Evolutionary conservation across 2,797 vertebrate species (phyloP), one percentile per base, ranked within the genome.

Genomic region (Lacerta viridis): DNA sequence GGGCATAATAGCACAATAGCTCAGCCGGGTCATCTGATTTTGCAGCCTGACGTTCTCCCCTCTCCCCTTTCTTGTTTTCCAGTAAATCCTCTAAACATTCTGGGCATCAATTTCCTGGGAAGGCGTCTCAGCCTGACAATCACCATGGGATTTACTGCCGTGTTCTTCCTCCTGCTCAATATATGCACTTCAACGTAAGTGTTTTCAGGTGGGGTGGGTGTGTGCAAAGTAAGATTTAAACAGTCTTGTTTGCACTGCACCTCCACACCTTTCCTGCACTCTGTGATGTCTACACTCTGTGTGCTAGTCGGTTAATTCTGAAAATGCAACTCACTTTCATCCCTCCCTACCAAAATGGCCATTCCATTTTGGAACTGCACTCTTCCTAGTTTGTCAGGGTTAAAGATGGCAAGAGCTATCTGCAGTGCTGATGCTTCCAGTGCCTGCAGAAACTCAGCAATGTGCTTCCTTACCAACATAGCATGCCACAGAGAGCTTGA

Each of bases 71-170:
- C n/a, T 39, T 89, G 33, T 15, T 88, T 88, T 90, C 84, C 88
- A 99, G 99, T 99, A 93, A 97, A 98, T 84, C 99, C 98, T 5
- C 33, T 99, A 25, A 99, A 99, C 92, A 98, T 99, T 55, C 91
- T 97, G 3, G 88, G 98, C 91, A 97, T 99, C 92, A 98, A 98
- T n/a, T 78, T 98, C 7, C 93, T 98, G 0, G 98, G 99, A 61
- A 96, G 98, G 78, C 98, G 97, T 84, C 90, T 93, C 93, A 98
- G 97, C 90, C 95, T 99, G 87, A 95, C 93, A 0, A 94, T 98
- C 74, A 97, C 99, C 90, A 98, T 98, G 97, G 93, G 97, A 29
- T 91, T 97, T 74, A 96, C 98, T 0, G 98, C 98, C 0, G 5
- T 98, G 0, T 97, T 99, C 88, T 99, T 99, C 94, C 97, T 99